Conservation (phyloP, 2,888 invertebrate genomes). For the Fabriciana adippe region DNA sequence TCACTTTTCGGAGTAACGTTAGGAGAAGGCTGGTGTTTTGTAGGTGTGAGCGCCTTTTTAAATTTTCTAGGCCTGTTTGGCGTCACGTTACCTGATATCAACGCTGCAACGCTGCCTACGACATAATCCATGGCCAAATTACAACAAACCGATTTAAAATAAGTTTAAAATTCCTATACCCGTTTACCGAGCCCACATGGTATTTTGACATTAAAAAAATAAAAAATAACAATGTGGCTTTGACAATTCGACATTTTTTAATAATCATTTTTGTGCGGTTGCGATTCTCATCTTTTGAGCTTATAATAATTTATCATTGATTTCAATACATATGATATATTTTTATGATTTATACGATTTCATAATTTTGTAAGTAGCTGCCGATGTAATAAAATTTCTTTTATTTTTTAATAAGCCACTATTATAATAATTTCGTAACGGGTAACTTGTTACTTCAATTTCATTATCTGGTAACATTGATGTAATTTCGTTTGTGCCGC, state of each 20-base stretch:
- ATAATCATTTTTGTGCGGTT: constrained; percentile 1
- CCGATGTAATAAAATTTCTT: too few species aligned
- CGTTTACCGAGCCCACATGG: constrained; percentile 52
- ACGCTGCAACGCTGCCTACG: constrained; percentile 82
- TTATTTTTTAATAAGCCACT: neutral
- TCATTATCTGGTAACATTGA: constrained; percentile 36
- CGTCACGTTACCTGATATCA: constrained; percentile 81
- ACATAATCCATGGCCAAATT: constrained; percentile 71
- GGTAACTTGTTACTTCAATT: neutral
- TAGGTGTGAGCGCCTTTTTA: constrained; percentile 69
- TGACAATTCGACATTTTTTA: constrained; percentile 2
- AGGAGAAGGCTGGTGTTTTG: constrained; percentile 70
- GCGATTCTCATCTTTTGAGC: neutral
- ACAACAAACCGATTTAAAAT: constrained; percentile 9
- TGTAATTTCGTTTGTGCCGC: constrained; percentile 46
- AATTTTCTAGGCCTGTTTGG: constrained; percentile 76
- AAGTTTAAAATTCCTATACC: neutral
- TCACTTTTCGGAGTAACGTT: constrained; percentile 76
- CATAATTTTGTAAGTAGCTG: too few species aligned
- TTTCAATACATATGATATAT: too few species aligned
- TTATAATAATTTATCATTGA: too few species aligned
- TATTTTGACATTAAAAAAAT: constrained; percentile 37
- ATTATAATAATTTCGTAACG: neutral
- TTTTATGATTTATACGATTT: too few species aligned
- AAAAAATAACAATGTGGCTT: neutral